phyloP scores from a whole-genome alignment of 1,140 invertebrate genomes.

The Chrysoperla carnea region DNA sequence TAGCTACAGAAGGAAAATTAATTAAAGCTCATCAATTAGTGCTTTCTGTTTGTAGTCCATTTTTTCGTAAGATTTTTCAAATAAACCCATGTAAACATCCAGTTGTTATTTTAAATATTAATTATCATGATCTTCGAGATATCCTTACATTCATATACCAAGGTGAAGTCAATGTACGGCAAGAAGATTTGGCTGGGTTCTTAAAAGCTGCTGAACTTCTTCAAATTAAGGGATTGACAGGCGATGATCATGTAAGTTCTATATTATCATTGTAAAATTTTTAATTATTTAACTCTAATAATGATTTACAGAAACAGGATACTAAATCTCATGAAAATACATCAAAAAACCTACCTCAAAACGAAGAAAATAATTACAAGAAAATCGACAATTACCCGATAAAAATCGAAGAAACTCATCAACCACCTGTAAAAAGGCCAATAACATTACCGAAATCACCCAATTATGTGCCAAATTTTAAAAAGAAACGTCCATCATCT shows the following conservation, averaged over 20 bases:
- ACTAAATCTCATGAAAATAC: too few relatives aligned
- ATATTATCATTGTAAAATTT: too few relatives aligned
- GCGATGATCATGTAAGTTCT: conserved; percentile 20
- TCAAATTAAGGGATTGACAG: conserved; percentile 71
- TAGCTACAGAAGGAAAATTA: conserved; percentile 49
- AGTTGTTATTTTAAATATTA: conserved; percentile 64
- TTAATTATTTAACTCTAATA: too few relatives aligned
- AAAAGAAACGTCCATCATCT: too few relatives aligned
- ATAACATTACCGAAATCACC: too few relatives aligned
- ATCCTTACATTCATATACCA: conserved; percentile 71
- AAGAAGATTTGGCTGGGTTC: conserved; percentile 72
- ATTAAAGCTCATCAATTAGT: conserved; percentile 55
- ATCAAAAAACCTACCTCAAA: too few relatives aligned
- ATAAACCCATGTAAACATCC: conserved; percentile 28
- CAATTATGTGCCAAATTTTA: too few relatives aligned
- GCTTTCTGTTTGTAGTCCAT: conserved; percentile 52
- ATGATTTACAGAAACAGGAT: too few relatives aligned
- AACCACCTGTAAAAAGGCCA: too few relatives aligned
- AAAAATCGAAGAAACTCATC: too few relatives aligned
- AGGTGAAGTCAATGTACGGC: conserved; percentile 80
- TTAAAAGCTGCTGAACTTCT: conserved; percentile 73
- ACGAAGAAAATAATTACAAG: too few relatives aligned
- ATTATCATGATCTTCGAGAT: conserved; percentile 54
- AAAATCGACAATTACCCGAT: too few relatives aligned
- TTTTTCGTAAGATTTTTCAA: conserved; percentile 51